phyloP scores from a whole-genome alignment of 2,888 invertebrate genomes.

The Chrysodeixis includens region DNA sequence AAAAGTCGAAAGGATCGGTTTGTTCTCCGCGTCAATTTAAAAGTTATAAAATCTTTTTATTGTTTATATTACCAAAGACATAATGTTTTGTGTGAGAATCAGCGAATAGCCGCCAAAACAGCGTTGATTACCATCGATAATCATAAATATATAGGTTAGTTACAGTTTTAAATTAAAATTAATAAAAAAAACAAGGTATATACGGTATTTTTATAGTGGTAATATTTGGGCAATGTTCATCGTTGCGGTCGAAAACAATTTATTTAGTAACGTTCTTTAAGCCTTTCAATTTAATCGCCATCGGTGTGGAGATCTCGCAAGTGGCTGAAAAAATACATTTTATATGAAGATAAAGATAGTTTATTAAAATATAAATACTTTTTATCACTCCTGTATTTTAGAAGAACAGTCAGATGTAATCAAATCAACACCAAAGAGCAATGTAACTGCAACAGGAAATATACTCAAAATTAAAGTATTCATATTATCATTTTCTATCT shows the following conservation, averaged over 20 bases:
- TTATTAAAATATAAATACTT: neutral
- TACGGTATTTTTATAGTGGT: conserved; percentile 59
- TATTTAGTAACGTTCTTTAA: conserved; percentile 30
- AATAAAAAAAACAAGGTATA: conserved; percentile 48
- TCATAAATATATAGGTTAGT: conserved; percentile 48
- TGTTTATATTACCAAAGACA: conserved; percentile 65
- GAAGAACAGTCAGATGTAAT: too few species aligned
- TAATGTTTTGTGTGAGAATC: conserved; percentile 59
- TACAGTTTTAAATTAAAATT: conserved; percentile 53
- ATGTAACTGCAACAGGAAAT: too few species aligned
- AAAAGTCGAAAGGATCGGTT: conserved; percentile 78
- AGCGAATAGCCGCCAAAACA: conserved; percentile 39
- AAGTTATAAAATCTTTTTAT: conserved; percentile 81
- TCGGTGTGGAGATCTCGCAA: conserved; percentile 16
- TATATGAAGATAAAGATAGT: neutral
- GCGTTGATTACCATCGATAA: conserved; percentile 49
- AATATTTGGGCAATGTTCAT: conserved; percentile 41
- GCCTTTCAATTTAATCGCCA: conserved; percentile 23
- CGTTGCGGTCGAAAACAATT: conserved; percentile 25
- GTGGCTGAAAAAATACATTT: neutral
- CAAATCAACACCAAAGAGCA: too few species aligned
- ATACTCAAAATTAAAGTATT: too few species aligned
- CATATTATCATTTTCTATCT: too few species aligned
- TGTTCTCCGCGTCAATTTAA: conserved; percentile 76
- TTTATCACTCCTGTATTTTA: neutral